Conservation (phyloP, 2,888 invertebrate species). For the Noctua janthe region DNA sequence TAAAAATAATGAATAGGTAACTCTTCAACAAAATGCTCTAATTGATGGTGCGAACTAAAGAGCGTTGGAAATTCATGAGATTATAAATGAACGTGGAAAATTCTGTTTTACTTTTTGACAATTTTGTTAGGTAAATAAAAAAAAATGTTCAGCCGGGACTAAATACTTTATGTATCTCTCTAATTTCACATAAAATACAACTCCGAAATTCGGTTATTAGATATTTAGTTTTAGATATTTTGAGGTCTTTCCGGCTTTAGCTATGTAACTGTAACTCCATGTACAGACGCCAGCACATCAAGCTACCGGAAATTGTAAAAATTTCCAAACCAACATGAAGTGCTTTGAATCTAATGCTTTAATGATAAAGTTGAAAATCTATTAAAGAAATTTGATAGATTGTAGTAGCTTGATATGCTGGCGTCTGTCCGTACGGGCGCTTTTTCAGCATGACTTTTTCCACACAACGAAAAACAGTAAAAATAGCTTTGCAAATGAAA, state of each 20-base stretch:
- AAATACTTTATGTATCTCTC: not conserved
- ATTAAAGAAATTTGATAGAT: too few species aligned
- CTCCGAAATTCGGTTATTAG: not conserved
- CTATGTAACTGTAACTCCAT: not conserved
- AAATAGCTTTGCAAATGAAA: not conserved
- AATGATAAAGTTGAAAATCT: too few species aligned
- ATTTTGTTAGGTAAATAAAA: not conserved
- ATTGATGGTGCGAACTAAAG: slow-evolving; percentile 17
- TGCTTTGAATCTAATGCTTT: too few species aligned
- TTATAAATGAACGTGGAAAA: not conserved
- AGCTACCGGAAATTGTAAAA: too few species aligned
- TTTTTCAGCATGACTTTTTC: not conserved
- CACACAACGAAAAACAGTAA: not conserved
- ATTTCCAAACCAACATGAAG: too few species aligned
- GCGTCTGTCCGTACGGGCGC: not conserved
- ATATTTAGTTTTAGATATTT: not conserved
- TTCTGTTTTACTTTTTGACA: not conserved
- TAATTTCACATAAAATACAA: not conserved
- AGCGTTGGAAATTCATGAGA: too few species aligned
- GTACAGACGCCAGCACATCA: too few species aligned
- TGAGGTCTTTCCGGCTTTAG: not conserved
- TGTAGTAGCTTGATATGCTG: too few species aligned
- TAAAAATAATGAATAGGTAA: slow-evolving; percentile 5
- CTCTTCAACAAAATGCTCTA: not conserved
- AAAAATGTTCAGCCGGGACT: not conserved